Evolutionary conservation across 2,888 invertebrate species (phyloP).

Genomic region (Hermaeophaga mercurialis): DNA sequence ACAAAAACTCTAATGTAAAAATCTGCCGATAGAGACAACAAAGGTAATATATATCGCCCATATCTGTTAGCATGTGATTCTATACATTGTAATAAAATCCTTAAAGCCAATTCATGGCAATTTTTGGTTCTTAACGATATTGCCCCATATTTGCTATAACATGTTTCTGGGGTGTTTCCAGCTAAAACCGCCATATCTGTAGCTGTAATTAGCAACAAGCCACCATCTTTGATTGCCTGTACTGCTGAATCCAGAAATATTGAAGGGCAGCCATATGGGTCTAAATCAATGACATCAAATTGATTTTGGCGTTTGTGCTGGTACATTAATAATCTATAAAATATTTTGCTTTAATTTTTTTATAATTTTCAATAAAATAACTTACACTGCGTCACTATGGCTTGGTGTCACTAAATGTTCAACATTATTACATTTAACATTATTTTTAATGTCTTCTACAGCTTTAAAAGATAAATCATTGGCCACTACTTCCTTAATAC

Average conservation of each 20-base stretch:
- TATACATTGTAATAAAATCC: slow-evolving; percentile 89
- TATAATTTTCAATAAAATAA: slow-evolving; percentile 30
- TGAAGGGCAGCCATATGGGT: slow-evolving; percentile 96
- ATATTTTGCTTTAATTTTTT: not conserved
- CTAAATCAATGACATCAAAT: slow-evolving; percentile 92
- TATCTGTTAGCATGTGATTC: slow-evolving; percentile 93
- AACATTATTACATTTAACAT: slow-evolving; percentile 78
- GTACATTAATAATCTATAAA: slow-evolving; percentile 82
- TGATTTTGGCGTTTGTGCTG: slow-evolving; percentile 70
- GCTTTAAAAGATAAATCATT: slow-evolving; percentile 89
- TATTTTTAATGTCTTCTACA: slow-evolving; percentile 82
- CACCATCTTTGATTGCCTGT: slow-evolving; percentile 79
- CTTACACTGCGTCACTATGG: slow-evolving; percentile 88
- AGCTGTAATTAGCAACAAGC: slow-evolving; percentile 91
- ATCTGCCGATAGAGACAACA: slow-evolving; percentile 91
- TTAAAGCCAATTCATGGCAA: slow-evolving; percentile 96
- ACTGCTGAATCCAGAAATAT: slow-evolving; percentile 90
- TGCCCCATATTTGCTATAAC: slow-evolving; percentile 90
- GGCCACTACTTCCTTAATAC: slow-evolving; percentile 81
- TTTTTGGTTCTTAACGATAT: slow-evolving; percentile 82
- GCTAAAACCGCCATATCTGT: slow-evolving; percentile 97
- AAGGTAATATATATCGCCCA: slow-evolving; percentile 88
- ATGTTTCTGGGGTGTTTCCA: slow-evolving; percentile 94
- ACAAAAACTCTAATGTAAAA: slow-evolving; percentile 97
- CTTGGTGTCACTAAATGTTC: slow-evolving; percentile 74